Percentiles rank a stretch among this genome's conserved stretches.
These are phyloP conservation scores for Stenurella melanura DNA, from an alignment of 2,888 invertebrate species.

Conservation along the genomic window DNA sequence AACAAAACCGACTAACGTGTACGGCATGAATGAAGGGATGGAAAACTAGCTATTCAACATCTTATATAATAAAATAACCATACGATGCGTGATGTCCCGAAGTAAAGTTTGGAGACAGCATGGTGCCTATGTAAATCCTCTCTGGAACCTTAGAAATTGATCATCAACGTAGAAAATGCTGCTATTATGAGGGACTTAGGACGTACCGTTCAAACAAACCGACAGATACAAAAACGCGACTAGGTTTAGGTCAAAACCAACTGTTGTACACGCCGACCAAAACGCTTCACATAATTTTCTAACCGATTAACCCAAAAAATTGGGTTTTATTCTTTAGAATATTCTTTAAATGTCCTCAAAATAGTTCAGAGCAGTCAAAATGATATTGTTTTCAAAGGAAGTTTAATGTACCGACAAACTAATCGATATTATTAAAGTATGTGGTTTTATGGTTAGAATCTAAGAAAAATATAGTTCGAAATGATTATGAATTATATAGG, in stretches of 20 bases:
- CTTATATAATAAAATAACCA: slow-evolving; percentile 25
- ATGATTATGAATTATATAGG: background rate
- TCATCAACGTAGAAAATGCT: slow-evolving; percentile 67
- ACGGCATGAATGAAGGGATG: background rate
- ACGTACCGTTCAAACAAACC: slow-evolving; percentile 46
- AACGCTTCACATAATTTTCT: slow-evolving; percentile 54
- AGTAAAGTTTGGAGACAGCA: slow-evolving; percentile 49
- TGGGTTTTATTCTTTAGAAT: slow-evolving; percentile 50
- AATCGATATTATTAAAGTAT: background rate
- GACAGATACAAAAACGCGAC: slow-evolving; percentile 30
- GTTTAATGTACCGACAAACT: background rate
- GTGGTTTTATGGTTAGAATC: background rate
- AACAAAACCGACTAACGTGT: slow-evolving; percentile 7
- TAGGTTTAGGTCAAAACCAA: slow-evolving; percentile 8
- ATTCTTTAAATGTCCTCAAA: slow-evolving; percentile 9
- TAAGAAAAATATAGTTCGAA: background rate
- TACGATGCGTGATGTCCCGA: slow-evolving; percentile 3
- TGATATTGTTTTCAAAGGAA: background rate
- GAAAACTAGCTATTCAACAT: slow-evolving; percentile 14
- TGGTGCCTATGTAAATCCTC: slow-evolving; percentile 47
- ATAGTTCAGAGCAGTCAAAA: slow-evolving; percentile 21
- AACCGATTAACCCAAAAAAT: slow-evolving; percentile 58
- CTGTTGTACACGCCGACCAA: slow-evolving; percentile 13
- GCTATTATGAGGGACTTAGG: slow-evolving; percentile 62
- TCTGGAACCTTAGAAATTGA: slow-evolving; percentile 54